Conservation (phyloP, 1,140 invertebrate genomes). For the Sipha flava region DNA sequence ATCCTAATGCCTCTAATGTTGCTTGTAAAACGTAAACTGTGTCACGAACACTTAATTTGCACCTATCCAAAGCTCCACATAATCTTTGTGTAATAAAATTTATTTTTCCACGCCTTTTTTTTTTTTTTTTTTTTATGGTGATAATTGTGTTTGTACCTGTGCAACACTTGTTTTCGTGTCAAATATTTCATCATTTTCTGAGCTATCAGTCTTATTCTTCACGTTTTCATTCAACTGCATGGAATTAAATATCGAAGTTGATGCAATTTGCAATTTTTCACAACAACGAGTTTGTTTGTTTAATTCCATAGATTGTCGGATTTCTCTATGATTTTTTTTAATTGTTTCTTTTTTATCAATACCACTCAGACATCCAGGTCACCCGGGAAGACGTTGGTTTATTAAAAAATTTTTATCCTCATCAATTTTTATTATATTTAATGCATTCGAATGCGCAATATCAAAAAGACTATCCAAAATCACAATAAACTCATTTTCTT, state of each 20-base stretch:
- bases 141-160: neutral
- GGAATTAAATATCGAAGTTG: neutral
- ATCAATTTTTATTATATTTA: constrained; percentile 32
- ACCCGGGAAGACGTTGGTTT: too few species aligned
- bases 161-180: neutral
- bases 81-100: too few species aligned
- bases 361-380: constrained; percentile 10
- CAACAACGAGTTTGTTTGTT: neutral
- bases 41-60: too few species aligned
- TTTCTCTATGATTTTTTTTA: neutral
- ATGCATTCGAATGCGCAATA: constrained; percentile 37
- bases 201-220: neutral
- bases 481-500: constrained; percentile 33
- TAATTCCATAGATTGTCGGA: neutral
- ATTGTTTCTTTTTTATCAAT: neutral
- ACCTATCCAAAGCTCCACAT: too few species aligned
- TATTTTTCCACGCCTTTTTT: too few species aligned
- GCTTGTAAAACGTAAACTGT: too few species aligned
- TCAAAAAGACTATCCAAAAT: constrained; percentile 38
- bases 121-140: neutral
- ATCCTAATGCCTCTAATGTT: too few species aligned
- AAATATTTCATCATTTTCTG: neutral
- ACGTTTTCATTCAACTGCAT: neutral
- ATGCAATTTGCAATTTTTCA: neutral
- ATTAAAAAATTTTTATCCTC: constrained; percentile 34